A percentile compares a stretch with the other conserved stretches of the same genome.
These are phyloP conservation scores for Corydoras sp. DNA, from an alignment of 2,113 vertebrate species.

Conservation along the genomic window DNA sequence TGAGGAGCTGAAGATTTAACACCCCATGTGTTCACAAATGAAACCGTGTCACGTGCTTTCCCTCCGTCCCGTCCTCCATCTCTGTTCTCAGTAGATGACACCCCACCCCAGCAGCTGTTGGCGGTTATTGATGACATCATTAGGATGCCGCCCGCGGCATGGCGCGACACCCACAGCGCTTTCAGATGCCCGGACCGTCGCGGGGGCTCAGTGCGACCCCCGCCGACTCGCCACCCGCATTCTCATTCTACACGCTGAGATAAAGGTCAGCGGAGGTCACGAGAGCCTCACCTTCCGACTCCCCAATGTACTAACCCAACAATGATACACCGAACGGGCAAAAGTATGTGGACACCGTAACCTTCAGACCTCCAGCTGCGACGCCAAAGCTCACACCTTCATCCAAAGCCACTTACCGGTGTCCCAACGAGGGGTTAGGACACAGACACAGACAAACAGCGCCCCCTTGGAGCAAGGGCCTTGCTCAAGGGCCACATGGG, in stretches of 20 bases:
- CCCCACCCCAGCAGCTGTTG: slow-evolving; percentile 83
- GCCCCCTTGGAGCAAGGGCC: too few species aligned
- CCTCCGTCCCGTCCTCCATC: slow-evolving; percentile 21
- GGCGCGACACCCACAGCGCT: slow-evolving; percentile 64
- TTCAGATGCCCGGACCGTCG: slow-evolving; percentile 56
- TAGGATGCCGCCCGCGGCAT: slow-evolving; percentile 76
- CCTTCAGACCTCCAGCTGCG: too few species aligned
- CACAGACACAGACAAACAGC: too few species aligned
- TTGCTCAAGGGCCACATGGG: too few species aligned
- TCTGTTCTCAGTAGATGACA: slow-evolving; percentile 72
- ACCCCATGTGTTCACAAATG: too few species aligned
- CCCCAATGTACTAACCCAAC: too few species aligned
- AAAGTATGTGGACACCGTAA: too few species aligned
- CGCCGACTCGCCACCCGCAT: slow-evolving; percentile 30
- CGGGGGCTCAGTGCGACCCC: slow-evolving; percentile 26
- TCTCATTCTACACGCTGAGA: slow-evolving; percentile 10
- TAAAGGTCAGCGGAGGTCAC: slow-evolving; percentile 27
- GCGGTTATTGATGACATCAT: slow-evolving; percentile 88
- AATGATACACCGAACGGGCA: too few species aligned
- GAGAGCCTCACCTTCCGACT: not conserved
- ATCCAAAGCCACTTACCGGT: not conserved
- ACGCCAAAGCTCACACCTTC: not conserved
- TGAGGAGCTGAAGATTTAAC: too few species aligned
- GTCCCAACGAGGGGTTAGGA: too few species aligned
- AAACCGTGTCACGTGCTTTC: slow-evolving; percentile 33